Evolutionary conservation across 2,113 vertebrate genomes (phyloP), one percentile per base, ranked within the genome.

Genomic region (Turdus rufiventris): DNA sequence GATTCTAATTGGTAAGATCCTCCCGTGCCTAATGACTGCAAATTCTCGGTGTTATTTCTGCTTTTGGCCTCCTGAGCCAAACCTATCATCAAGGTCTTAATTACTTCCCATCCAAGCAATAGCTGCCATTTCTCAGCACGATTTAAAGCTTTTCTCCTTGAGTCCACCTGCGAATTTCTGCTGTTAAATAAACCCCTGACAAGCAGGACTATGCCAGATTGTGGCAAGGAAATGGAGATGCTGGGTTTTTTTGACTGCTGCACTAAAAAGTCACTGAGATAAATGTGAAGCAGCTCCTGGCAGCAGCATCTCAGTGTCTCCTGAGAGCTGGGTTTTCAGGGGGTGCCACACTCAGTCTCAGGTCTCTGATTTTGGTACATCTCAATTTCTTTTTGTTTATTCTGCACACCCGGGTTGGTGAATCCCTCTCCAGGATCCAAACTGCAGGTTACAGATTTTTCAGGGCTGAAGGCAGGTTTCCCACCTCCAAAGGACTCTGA

Each of bases 1-100:
- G 68, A 48, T 92, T 94, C 91, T 95, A 96, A 95, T 89, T 96
- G 92, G 73, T 40, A 84, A 71, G 90, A 81, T 48, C 68, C 43
- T 94, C 87, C 83, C 45, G 26, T 75, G 65, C 40, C 76, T 92
- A 87, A 67, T 75, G 70, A 42, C 73, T 81, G 48, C 53, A 94
- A 91, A 84, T 65, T 45, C 61, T 48, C 65, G 67, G 53, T 84
- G 33, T 84, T 75, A 65, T 75, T 93, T 60, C 76, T 92, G 68
- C 70, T 92, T 93, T 36, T 73, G 48, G 61, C 56, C 91, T 84
- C 31, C 73, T 75, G 36, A 87, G 77, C 43, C 67, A 71, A 93
- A 66, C 2, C 5, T 61, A 45, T 92, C 83, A 87, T 63, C 77
- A 60, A 25, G 53, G 6, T 47, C 68, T 93, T 92, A 93, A 94